phyloP scores from a whole-genome alignment of 1,140 invertebrate genomes.

The Drosophila pectinifera region DNA sequence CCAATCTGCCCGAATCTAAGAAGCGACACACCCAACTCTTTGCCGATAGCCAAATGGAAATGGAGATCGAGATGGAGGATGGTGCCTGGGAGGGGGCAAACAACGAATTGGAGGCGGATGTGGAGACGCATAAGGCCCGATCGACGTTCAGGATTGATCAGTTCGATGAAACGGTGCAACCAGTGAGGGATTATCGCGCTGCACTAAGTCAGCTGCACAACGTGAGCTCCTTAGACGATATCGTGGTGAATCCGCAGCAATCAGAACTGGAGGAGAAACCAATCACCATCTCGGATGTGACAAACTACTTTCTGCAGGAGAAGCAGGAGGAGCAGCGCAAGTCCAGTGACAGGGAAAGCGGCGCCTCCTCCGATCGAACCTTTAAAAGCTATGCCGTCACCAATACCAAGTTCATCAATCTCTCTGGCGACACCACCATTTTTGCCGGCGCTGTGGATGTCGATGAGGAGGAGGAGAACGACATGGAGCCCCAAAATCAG shows the following conservation, averaged over 20 bases:
- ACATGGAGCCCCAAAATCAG: background rate
- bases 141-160: background rate
- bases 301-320: conserved; percentile 41
- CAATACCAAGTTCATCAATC: conserved; percentile 47
- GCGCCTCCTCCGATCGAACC: conserved; percentile 37
- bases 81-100: background rate
- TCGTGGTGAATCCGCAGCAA: background rate
- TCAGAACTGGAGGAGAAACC: conserved; percentile 42
- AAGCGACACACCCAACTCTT: conserved; percentile 35
- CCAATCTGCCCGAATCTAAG: conserved; percentile 63
- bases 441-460: conserved; percentile 15
- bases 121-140: background rate
- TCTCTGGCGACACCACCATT: conserved; percentile 55
- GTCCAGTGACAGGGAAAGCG: conserved; percentile 18
- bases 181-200: conserved; percentile 16
- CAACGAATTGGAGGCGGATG: background rate
- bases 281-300: conserved; percentile 68
- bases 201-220: background rate
- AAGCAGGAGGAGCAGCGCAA: conserved; percentile 8
- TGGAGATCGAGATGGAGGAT: conserved; percentile 3
- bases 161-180: conserved; percentile 29
- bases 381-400: conserved; percentile 44
- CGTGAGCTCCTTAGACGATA: background rate
- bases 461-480: conserved; percentile 15
- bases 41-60: conserved; percentile 3